Base-by-base conservation (phyloP, 2,888 invertebrate genomes). In the Monoplex corrugatus region DNA sequence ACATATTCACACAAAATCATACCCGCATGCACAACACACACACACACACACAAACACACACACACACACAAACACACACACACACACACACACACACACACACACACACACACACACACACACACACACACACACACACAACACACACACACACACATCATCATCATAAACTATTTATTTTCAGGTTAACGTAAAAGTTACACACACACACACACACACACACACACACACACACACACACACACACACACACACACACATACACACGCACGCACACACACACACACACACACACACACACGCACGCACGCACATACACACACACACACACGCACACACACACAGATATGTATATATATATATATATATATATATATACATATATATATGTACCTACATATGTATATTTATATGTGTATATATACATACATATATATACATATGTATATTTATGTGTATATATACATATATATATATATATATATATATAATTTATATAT, bases 11-110 rank as follows among this genome's bases (percentile, higher is more conserved):
- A 38, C 78, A 16, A 3, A 38, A 32, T 5, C 78, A 38, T 38
- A 13, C 78, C 8, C 78, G 8, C 78, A 38, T 38, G 8, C 78
- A 38, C 78, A 23, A 8, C 83, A 50, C 50, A 83, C 50, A 32
- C 50, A 50, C 50, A 50, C 83, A 35, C 83, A 50, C 83, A 35
- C 83, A 50, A 45, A 50, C 83, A 83, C 83, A 35, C 83, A 35
- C 50, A 35, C 32, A 83, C 50, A 83, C 83, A 35, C 83, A 83
- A 45, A 35, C 83, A 83, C 45, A 35, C 83, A 83, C 83, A 43
- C 50, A 83, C 83, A 35, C 83, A 83, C 50, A 43, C 83, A 50
- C 16, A n/a, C 40, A 43, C 80, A 10, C 80, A 43, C 43, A 10
- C 80, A 43, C 80, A 10, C 40, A 82, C 16, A 23, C 43, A 82